Evolutionary conservation across 2,888 invertebrate genomes (phyloP), one percentile per base, ranked within the genome.

Genomic region (Ernsta delagoae): DNA sequence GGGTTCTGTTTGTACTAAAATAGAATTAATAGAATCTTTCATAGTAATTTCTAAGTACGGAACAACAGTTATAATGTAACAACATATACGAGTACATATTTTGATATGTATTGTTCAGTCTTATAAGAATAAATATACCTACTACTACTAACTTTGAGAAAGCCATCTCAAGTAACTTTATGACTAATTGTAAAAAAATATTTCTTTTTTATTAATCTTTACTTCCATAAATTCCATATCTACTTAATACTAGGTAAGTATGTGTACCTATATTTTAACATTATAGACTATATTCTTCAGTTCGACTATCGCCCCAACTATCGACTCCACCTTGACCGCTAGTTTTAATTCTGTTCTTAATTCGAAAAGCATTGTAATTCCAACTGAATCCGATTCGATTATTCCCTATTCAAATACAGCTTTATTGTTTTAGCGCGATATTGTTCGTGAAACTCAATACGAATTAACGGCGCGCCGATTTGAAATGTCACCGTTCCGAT

Each of bases 391-490:
- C 70, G 73, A 74, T 74, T 78, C 72, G 75, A 75, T 79, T 77
- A 75, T 78, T 79, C 73, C 62, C 71, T 69, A 69, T 69, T 69
- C 69, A 69, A 69, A 69, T 61, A 67, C 59, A 48, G 45, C 16
- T 54, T 71, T 70, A 70, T 81, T 85, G 85, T 86, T 86, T 87
- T 83, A 85, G 86, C 82, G 62, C 56, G 69, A 74, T 72, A 75
- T 78, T 77, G 76, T 89, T 84, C 83, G 80, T 81, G 93, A 88
- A 92, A 93, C 86, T 90, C 91, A 90, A 93, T 93, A 92, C 83
- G 91, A 90, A 92, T 93, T 92, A 92, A 89, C 87, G 88, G 88
- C 82, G 88, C 82, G 72, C 82, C 77, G 83, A 89, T 83, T 84
- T 83, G 82, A 70, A 76, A 78, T 74, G 78, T 77, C 78, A 76